These are phyloP conservation scores for Grapholita molesta DNA, from an alignment of 1,140 invertebrate genomes.

Conservation along the genomic window DNA sequence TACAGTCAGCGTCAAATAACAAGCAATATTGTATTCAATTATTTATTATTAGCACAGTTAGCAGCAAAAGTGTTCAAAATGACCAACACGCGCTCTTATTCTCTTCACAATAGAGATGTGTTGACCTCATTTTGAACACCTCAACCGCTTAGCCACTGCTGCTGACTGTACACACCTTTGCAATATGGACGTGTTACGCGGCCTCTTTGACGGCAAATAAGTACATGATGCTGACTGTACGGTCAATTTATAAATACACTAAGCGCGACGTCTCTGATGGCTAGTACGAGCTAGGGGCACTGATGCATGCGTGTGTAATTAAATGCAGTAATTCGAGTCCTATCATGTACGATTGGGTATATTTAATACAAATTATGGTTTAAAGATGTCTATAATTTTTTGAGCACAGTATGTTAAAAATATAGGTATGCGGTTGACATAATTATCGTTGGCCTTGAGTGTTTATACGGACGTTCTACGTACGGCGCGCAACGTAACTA, in stretches of 20 bases:
- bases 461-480: neutral
- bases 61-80: too few species aligned
- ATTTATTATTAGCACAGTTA: too few species aligned
- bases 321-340: constrained; percentile 6
- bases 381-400: constrained; percentile 6
- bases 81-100: too few species aligned
- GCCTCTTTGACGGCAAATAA: too few species aligned
- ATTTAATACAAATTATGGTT: neutral
- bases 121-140: too few species aligned
- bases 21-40: too few species aligned
- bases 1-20: too few species aligned
- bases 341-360: constrained; percentile 1
- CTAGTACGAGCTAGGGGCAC: neutral
- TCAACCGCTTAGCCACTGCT: too few species aligned
- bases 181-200: too few species aligned
- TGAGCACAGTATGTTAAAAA: neutral
- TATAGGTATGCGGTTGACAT: constrained; percentile 13
- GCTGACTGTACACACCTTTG: too few species aligned
- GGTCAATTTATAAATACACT: neutral
- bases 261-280: neutral
- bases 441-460: constrained; percentile 8
- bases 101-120: too few species aligned
- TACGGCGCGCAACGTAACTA: neutral
- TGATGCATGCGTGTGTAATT: constrained; percentile 1
- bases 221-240: too few species aligned